Evolutionary conservation across 1,140 invertebrate species (phyloP).

Genomic region (Danaus melanippus): DNA sequence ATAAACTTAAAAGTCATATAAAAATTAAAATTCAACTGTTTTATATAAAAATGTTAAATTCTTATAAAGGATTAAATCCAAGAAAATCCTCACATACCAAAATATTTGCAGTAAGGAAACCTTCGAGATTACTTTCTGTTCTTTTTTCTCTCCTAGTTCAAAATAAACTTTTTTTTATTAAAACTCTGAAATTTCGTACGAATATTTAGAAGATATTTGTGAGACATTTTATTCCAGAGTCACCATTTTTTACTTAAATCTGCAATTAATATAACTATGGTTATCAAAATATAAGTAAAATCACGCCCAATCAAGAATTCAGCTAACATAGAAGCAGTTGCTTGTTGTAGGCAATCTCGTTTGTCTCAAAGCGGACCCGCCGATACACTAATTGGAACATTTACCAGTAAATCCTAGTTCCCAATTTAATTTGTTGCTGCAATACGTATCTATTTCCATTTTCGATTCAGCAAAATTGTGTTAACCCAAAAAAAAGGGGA

Average conservation of each 20-base stretch:
- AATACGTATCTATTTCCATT: conserved; percentile 9
- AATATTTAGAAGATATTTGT: too few relatives aligned
- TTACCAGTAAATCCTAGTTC: conserved; percentile 58
- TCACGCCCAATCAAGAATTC: conserved; percentile 14
- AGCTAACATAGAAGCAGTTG: conserved; percentile 38
- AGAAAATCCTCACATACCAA: too few relatives aligned
- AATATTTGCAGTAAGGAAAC: too few relatives aligned
- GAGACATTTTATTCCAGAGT: too few relatives aligned
- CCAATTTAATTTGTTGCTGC: conserved; percentile 40
- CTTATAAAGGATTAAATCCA: too few relatives aligned
- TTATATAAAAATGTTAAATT: too few relatives aligned
- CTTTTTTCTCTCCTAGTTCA: too few relatives aligned
- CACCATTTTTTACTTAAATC: not conserved
- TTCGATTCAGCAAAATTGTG: conserved; percentile 10
- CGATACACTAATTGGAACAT: conserved; percentile 64
- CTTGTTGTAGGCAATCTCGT: conserved; percentile 47
- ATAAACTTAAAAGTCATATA: too few relatives aligned
- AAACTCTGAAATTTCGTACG: too few relatives aligned
- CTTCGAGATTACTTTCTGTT: too few relatives aligned
- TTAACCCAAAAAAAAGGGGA: conserved; percentile 8
- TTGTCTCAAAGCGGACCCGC: conserved; percentile 42
- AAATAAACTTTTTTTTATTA: too few relatives aligned
- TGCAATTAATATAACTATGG: not conserved
- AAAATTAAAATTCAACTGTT: too few relatives aligned
- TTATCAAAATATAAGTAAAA: not conserved